Conservation (phyloP, 2,888 invertebrate species). For the Euplagia quadripunctaria region DNA sequence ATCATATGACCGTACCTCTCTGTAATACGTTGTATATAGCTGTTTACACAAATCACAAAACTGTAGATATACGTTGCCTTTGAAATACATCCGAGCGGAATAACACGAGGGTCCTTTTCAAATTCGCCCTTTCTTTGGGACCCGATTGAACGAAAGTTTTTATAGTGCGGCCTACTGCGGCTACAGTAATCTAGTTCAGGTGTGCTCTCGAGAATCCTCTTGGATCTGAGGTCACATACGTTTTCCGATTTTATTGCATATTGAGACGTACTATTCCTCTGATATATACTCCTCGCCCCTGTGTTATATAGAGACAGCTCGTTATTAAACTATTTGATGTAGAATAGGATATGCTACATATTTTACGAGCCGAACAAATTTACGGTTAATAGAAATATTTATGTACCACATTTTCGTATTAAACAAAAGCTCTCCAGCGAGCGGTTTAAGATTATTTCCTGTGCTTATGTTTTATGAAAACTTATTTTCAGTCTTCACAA, state of each 20-base stretch:
- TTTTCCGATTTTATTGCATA: constrained; percentile 84
- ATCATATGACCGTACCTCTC: neutral
- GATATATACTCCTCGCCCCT: constrained; percentile 71
- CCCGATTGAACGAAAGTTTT: constrained; percentile 79
- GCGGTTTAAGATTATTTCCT: constrained; percentile 8
- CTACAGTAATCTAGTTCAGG: constrained; percentile 85
- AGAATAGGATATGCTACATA: constrained; percentile 52
- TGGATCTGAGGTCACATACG: constrained; percentile 80
- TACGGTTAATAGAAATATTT: constrained; percentile 36
- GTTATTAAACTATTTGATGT: constrained; percentile 70
- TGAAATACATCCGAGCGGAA: constrained; percentile 68
- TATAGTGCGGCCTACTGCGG: constrained; percentile 77
- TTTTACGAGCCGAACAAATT: constrained; percentile 33
- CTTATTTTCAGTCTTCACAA: constrained; percentile 10
- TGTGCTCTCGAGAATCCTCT: constrained; percentile 80
- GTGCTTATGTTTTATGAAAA: constrained; percentile 12
- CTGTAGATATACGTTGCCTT: constrained; percentile 59
- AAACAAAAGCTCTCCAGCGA: constrained; percentile 14
- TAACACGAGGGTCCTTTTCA: constrained; percentile 74
- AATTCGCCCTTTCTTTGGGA: constrained; percentile 72
- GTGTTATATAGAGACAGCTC: constrained; percentile 69
- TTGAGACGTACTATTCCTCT: constrained; percentile 83
- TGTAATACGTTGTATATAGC: constrained; percentile 3
- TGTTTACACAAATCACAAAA: constrained; percentile 75
- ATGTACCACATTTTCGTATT: constrained; percentile 24